Percentiles rank a stretch among this genome's conserved stretches.
Conservation (phyloP, 1,140 invertebrate genomes). For the Psix sp. region DNA sequence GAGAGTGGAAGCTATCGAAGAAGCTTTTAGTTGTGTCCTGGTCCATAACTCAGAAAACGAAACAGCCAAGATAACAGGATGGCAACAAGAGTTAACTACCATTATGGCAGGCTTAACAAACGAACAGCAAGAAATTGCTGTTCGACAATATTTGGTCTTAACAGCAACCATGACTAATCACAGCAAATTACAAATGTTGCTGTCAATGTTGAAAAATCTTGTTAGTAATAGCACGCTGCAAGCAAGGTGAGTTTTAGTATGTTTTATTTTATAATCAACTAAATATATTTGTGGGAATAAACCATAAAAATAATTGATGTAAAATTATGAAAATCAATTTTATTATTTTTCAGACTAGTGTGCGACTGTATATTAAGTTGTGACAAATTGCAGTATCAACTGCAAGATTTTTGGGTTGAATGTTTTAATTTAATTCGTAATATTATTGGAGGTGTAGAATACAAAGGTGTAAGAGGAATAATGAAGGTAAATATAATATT, state of each 20-base stretch:
- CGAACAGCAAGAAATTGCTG: constrained; percentile 84
- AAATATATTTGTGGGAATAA: too few relatives aligned
- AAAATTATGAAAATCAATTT: background rate
- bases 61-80: constrained; percentile 80
- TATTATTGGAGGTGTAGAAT: constrained; percentile 93
- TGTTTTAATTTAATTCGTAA: constrained; percentile 90
- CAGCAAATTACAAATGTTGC: constrained; percentile 83
- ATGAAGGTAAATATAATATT: constrained; percentile 95
- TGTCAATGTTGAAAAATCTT: constrained; percentile 84
- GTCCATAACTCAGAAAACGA: constrained; percentile 84
- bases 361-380: constrained; percentile 89
- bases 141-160: constrained; percentile 83
- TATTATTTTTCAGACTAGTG: constrained; percentile 80
- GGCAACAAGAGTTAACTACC: constrained; percentile 80
- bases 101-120: constrained; percentile 77
- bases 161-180: constrained; percentile 84
- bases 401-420: constrained; percentile 91
- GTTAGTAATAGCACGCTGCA: constrained; percentile 82
- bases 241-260: constrained; percentile 77
- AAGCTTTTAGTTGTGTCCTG: constrained; percentile 90
- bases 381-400: constrained; percentile 86
- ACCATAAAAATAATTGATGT: too few relatives aligned
- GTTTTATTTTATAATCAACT: constrained; percentile 3
- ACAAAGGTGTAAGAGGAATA: constrained; percentile 94
- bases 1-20: constrained; percentile 89